Base-by-base conservation (phyloP, 2,113 vertebrate species). In the Coracopsis vasa region DNA sequence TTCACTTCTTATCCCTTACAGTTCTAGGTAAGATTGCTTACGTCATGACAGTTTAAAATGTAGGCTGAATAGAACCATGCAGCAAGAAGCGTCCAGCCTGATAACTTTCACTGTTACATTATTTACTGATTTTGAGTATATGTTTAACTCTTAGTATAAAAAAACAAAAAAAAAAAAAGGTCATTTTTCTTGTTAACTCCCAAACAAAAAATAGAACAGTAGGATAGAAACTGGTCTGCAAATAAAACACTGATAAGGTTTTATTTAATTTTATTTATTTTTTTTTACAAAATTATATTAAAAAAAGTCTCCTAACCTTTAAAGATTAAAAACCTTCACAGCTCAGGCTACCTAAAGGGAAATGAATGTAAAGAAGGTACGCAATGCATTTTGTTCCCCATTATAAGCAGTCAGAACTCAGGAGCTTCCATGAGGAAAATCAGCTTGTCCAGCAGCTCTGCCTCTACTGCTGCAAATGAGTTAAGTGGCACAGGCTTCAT, bases 31-130 rank as follows among this genome's bases (percentile, higher is more conserved):
- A 58, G 28, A 42, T 20, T 77, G 24, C 20, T 85, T 39, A 48
- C 0, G 0, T 27, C 67, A 20, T 35, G 19, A 44, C 1, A 3
- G 6, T 20, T 95, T 77, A 78, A 94, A 72, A 73, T 0, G 0
- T 4, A 77, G 28, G 45, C 13, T 84, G 84, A 62, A 41, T 31
- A 78, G 87, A 92, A 85, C 25, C 23, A 66, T 19, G 24, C 37
- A 58, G 35, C 42, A 86, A 69, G 17, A 75, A 95, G 16, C 5
- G 12, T 45, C 72, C 35, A 58, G 21, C 28, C 3, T 10, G 12
- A 33, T 24, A 85, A 41, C 41, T 39, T 75, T 39, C 61, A 71
- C 9, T 66, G 15, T 27, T 56, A 69, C 13, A n/a, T 54, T 64
- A 75, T 67, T 82, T 65, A 71, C 13, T 54, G 66, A 70, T 56